Conservation (phyloP, 2,797 vertebrate genomes). For the Sternotherus odoratus region DNA sequence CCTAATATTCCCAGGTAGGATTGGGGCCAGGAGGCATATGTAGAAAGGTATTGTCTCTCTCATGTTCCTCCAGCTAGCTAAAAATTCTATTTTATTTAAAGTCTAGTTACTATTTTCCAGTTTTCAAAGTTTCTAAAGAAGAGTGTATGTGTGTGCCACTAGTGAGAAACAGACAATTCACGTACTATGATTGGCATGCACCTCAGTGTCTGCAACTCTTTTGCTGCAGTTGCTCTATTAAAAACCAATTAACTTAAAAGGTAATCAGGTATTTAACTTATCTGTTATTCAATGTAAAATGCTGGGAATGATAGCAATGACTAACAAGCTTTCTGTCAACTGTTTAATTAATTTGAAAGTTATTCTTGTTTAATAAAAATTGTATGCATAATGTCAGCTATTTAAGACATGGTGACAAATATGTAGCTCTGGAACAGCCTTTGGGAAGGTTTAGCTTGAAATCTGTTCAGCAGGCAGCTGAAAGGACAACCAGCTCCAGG, state of each 20-base stretch:
- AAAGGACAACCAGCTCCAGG: background rate
- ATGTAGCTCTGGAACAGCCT: constrained; percentile 15
- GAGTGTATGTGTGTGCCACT: background rate
- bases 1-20: background rate
- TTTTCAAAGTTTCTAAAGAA: background rate
- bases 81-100: constrained; percentile 28
- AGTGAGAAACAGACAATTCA: constrained; percentile 19
- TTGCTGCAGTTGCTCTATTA: constrained; percentile 42
- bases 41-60: background rate
- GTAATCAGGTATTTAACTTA: constrained; percentile 68
- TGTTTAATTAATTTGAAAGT: constrained; percentile 63
- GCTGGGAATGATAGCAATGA: constrained; percentile 54
- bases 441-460: constrained; percentile 18
- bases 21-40: background rate
- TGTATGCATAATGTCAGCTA: constrained; percentile 13
- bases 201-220: constrained; percentile 23
- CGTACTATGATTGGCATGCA: constrained; percentile 53
- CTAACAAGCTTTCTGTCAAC: constrained; percentile 61
- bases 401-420: constrained; percentile 38
- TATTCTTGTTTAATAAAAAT: constrained; percentile 66
- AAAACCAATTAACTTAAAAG: constrained; percentile 66
- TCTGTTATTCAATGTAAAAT: constrained; percentile 52
- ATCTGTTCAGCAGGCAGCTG: background rate
- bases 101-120: background rate
- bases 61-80: background rate